Conservation (phyloP, 2,113 vertebrate genomes). For the Oryzias javanicus region DNA sequence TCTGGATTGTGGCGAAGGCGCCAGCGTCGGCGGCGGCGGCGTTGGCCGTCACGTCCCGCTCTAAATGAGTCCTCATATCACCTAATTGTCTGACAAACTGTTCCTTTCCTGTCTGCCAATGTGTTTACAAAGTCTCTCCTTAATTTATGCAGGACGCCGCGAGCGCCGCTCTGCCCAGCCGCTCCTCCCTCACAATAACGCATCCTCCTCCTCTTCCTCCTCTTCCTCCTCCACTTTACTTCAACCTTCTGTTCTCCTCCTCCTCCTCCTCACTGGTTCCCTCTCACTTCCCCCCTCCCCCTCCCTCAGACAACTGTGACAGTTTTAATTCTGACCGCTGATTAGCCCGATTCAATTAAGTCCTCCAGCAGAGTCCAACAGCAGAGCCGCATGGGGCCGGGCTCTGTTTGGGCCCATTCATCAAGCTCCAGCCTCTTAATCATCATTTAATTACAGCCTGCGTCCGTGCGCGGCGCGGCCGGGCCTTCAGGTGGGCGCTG, state of each 20-base stretch:
- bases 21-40: conserved; percentile 17
- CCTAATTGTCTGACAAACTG: conserved; percentile 68
- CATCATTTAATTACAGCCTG: conserved; percentile 79
- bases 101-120: conserved; percentile 65
- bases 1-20: neutral
- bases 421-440: conserved; percentile 75
- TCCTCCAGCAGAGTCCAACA: conserved; percentile 71
- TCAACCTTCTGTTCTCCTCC: conserved; percentile 60
- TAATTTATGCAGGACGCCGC: conserved; percentile 75
- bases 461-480: conserved; percentile 58
- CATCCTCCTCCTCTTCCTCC: conserved; percentile 51
- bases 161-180: conserved; percentile 72
- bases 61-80: conserved; percentile 66
- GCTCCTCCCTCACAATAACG: conserved; percentile 58
- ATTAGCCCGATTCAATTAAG: conserved; percentile 80
- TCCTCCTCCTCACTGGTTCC: conserved; percentile 30
- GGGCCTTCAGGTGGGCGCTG: conserved; percentile 50
- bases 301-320: conserved; percentile 79
- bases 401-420: conserved; percentile 73
- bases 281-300: conserved; percentile 20
- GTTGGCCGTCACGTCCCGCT: conserved; percentile 37
- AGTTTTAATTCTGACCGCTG: conserved; percentile 81
- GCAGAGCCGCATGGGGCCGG: conserved; percentile 74
- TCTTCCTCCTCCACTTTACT: conserved; percentile 34
- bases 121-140: conserved; percentile 33